Evolutionary conservation across 2,797 vertebrate genomes (phyloP).

Genomic region (Novumbra hubbsi): DNA sequence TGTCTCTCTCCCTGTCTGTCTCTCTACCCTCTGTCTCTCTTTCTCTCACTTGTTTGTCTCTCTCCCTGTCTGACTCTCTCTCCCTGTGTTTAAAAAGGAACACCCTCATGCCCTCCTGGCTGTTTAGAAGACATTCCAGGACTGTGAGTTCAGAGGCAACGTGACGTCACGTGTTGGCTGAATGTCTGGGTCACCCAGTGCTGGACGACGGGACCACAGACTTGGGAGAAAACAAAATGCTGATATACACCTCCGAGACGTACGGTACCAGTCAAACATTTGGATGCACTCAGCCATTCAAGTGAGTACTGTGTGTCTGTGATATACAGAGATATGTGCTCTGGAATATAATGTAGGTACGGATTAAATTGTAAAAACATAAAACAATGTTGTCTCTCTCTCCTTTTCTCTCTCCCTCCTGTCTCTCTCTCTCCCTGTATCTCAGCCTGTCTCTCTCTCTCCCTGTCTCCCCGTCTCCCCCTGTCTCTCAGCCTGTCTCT

Average conservation of each 20-base stretch:
- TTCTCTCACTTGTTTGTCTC: background rate
- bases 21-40: too few relatives aligned
- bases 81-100: background rate
- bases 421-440: conserved; percentile 20
- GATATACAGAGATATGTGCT: too few relatives aligned
- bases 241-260: too few relatives aligned
- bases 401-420: conserved; percentile 10
- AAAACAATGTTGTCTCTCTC: background rate
- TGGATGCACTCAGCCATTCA: too few relatives aligned
- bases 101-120: background rate
- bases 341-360: too few relatives aligned
- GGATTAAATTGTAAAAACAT: too few relatives aligned
- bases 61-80: background rate
- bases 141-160: background rate
- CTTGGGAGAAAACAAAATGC: background rate
- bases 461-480: conserved; percentile 26
- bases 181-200: background rate
- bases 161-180: conserved; percentile 6
- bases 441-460: background rate
- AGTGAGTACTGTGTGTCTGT: too few relatives aligned
- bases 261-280: too few relatives aligned
- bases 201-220: background rate
- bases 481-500: conserved; percentile 25
- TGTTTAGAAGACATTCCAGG: background rate
- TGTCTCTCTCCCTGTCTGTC: background rate